Percentiles rank a stretch among this genome's conserved stretches.
Conservation (phyloP, 64 coral and sea anemone species). For the Orbicella faveolata region DNA sequence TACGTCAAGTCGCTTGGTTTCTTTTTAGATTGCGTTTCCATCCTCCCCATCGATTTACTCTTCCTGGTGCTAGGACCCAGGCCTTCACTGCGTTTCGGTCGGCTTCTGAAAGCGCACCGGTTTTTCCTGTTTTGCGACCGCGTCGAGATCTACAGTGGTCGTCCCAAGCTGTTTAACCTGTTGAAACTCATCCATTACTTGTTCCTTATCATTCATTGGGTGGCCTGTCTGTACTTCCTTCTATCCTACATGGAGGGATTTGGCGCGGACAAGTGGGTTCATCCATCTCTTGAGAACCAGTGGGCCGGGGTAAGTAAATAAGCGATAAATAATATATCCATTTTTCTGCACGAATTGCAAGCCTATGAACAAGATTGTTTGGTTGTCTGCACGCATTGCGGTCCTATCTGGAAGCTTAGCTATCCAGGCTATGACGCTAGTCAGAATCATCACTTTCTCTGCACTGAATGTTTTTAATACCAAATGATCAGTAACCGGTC, state of each 20-base stretch:
- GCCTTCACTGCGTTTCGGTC: conserved; percentile 75
- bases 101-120: conserved; percentile 74
- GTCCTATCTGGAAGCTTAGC: no score
- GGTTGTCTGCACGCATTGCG: no score
- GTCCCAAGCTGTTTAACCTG: conserved; percentile 91
- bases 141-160: conserved; percentile 89
- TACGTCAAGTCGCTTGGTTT: conserved; percentile 71
- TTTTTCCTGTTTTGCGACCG: conserved; percentile 91
- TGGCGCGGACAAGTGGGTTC: conserved; percentile 76
- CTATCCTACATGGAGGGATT: conserved; percentile 78
- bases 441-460: no score
- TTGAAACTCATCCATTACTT: conserved; percentile 86
- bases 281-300: conserved; percentile 60
- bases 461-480: no score
- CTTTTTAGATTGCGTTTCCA: conserved; percentile 64
- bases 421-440: no score
- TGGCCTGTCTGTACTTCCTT: conserved; percentile 90
- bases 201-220: conserved; percentile 96
- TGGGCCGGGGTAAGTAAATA: conserved; percentile 73
- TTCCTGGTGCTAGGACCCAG: conserved; percentile 70
- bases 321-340: neutral
- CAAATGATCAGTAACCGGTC: no score
- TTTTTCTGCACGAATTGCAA: no score
- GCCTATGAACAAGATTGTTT: no score
- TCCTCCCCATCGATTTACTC: conserved; percentile 72